Evolutionary conservation across 2,888 invertebrate genomes (phyloP), one percentile per base, ranked within the genome.

Genomic region (Gymnocheta viridis): DNA sequence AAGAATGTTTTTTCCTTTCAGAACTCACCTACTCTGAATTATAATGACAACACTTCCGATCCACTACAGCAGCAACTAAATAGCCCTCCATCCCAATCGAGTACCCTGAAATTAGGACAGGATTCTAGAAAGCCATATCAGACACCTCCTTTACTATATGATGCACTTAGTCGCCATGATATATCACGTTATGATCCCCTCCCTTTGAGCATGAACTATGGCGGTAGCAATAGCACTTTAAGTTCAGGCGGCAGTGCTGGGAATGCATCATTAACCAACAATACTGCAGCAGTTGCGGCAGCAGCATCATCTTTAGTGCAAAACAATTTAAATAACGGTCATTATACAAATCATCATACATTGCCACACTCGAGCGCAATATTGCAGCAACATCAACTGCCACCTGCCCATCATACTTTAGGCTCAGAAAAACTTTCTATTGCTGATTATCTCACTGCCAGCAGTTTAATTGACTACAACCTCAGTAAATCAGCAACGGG

Each of bases 81-180:
- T 62, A 91, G 90, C 56, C 90, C 91, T 82, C 91, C 91, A 67
- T 91, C 92, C 49, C 91, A 91, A 86, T 91, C 92, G 41, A 91
- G 91, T 80, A 91, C 92, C 0, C 86, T 92, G 19, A 91, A 91
- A 85, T 88, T 91, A 69, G 90, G 89, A 62, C 89, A 89, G 41
- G 92, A 92, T 84, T 85, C 86, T 5, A 87, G 89, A 67, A 91
- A 91, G 86, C 87, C 87, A 29, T 91, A 91, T 79, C 91, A 90
- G 85, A 86, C 87, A 12, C 89, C 89, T n/a, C 90, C 91, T 19
- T 87, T 91, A 5, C 88, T 92, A 2, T 92, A 92, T 81, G 92
- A 92, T 85, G 91, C 92, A 44, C 88, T 90, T 2, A 88, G 87
- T 66, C 88, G 88, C 22, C 88, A 88, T 64, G 88, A 89, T 73